Base-by-base conservation (phyloP, 2,113 vertebrate genomes). In the Tympanuchus pallidicinctus region DNA sequence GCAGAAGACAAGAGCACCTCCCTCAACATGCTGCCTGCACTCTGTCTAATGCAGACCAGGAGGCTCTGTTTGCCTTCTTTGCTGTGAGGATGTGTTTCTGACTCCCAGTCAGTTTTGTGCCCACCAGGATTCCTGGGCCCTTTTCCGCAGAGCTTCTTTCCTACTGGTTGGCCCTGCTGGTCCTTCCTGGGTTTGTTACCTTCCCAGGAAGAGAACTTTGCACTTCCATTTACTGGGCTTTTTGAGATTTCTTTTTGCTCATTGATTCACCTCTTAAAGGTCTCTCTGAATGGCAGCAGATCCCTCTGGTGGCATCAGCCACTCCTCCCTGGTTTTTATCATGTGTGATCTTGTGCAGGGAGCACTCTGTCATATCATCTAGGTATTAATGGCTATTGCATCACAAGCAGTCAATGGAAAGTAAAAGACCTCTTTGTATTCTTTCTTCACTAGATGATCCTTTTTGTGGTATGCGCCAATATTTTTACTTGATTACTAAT, bases 11-110 rank as follows among this genome's bases (percentile, higher is more conserved):
- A 13, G 38, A 50, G 69, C 40, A 12, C 4, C 13, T 59, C 10
- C 48, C 65, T 54, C 0, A 1, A 5, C 20, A 2, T 5, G 64
- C n/a, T 67, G 83, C 42, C 79, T 16, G 0, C 5, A 5, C 28
- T 52, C 17, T 13, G 14, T 16, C 25, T 72, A 16, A 17, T 15
- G 64, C 36, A 45, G 66, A 28, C 43, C 69, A 4, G 64, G 57
- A 80, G 14, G 43, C 64, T 45, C 27, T 54, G 32, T 48, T 82
- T 54, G 40, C 34, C 2, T 1, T 8, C 81, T 69, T 54, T 40
- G 52, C 81, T 60, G 17, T 56, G 73, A 72, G 81, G 66, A 67
- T 20, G 15, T 3, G 0, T 38, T 61, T 61, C 79, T 89, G 71
- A 48, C 67, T 85, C 24, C 11, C 1, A 2, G 14, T 50, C 70